phyloP scores from a whole-genome alignment of 2,113 vertebrate species.

The Atherinomorus stipes region DNA sequence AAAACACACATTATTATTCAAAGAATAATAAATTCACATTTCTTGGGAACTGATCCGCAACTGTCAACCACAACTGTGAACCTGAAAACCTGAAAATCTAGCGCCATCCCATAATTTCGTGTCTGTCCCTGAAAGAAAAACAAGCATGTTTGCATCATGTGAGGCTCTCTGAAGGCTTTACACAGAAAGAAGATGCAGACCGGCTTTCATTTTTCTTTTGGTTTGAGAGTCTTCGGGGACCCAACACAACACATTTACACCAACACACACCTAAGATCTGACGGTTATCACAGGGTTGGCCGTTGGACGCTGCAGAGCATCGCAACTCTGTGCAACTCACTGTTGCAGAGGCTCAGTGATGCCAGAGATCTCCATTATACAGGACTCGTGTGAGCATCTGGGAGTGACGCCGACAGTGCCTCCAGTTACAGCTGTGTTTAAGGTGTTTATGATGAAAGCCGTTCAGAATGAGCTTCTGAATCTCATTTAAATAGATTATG shows the following conservation, averaged over 20 bases:
- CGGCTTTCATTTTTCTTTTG: conserved; percentile 43
- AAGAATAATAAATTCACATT: no score
- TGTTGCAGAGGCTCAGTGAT: not conserved
- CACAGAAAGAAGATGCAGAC: conserved; percentile 27
- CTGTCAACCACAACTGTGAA: no score
- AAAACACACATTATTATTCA: no score
- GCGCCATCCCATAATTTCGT: no score
- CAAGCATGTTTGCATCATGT: conserved; percentile 48
- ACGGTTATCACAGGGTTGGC: not conserved
- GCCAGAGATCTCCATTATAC: not conserved
- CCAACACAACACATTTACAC: conserved; percentile 1
- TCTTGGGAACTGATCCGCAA: no score
- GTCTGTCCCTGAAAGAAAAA: conserved; percentile 17
- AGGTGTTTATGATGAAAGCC: not conserved
- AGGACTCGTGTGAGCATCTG: not conserved
- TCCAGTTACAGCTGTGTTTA: not conserved
- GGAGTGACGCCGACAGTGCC: not conserved
- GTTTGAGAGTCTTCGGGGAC: conserved; percentile 27
- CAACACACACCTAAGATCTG: conserved; percentile 10
- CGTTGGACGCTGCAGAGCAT: no score
- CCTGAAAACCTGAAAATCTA: no score
- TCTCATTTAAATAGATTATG: not conserved
- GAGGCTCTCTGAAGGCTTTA: conserved; percentile 45
- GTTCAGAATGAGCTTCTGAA: not conserved
- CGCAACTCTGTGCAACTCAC: no score